phyloP scores from a whole-genome alignment of 2,888 invertebrate species.

The Pterobdella sp. region DNA sequence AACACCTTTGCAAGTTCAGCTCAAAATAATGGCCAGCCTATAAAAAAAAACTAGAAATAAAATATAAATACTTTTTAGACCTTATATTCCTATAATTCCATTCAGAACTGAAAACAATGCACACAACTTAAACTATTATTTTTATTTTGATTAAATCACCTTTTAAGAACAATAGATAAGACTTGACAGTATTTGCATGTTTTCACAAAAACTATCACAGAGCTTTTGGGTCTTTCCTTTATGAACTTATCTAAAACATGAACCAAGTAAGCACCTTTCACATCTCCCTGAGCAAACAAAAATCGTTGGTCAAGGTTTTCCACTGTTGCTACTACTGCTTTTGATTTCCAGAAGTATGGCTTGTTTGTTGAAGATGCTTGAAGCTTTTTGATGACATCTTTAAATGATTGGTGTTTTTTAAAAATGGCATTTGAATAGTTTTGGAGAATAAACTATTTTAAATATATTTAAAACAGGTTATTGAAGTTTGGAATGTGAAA shows the following conservation, averaged over 20 bases:
- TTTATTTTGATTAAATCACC: no score
- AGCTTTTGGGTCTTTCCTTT: constrained; percentile 65
- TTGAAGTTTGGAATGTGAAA: no score
- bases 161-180: constrained; percentile 73
- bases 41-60: no score
- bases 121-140: no score
- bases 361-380: constrained; percentile 59
- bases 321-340: constrained; percentile 66
- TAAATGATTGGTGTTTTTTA: constrained; percentile 55
- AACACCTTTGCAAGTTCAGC: no score
- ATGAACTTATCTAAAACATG: constrained; percentile 57
- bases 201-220: constrained; percentile 86
- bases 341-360: constrained; percentile 60
- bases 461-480: no score
- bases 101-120: no score
- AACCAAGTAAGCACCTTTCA: constrained; percentile 83
- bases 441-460: no score
- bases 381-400: constrained; percentile 67
- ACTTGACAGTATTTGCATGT: constrained; percentile 93
- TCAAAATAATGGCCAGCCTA: no score
- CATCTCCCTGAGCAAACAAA: constrained; percentile 79
- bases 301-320: constrained; percentile 81
- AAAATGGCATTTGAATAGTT: no score
- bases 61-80: no score
- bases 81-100: no score